Evolutionary conservation across 2,888 invertebrate species (phyloP).

Genomic region (Chelonus formosanus): DNA sequence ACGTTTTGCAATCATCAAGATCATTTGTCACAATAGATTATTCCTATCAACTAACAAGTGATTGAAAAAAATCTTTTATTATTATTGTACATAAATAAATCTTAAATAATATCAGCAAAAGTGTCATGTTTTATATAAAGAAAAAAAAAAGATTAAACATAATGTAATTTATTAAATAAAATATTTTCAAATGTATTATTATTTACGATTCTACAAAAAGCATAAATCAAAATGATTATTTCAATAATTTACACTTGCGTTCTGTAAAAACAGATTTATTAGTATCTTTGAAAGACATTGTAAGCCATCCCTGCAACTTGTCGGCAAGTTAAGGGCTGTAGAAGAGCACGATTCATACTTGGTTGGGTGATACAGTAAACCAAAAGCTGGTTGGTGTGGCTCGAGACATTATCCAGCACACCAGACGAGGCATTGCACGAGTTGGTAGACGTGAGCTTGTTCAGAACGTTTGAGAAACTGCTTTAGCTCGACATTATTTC

Average conservation of each 20-base stretch:
- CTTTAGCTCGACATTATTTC: constrained; percentile 39
- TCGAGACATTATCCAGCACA: constrained; percentile 36
- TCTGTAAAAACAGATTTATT: too few relatives aligned
- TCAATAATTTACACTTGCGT: neutral
- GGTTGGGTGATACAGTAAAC: constrained; percentile 31
- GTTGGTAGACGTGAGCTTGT: constrained; percentile 23
- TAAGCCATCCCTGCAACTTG: constrained; percentile 4
- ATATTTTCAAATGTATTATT: too few relatives aligned
- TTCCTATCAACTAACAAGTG: too few relatives aligned
- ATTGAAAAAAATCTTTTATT: too few relatives aligned
- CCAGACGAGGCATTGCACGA: constrained; percentile 25
- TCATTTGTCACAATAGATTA: constrained; percentile 40
- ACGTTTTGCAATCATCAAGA: constrained; percentile 47
- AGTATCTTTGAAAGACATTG: constrained; percentile 1
- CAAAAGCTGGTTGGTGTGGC: constrained; percentile 20
- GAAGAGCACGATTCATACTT: constrained; percentile 24
- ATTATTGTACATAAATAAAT: too few relatives aligned
- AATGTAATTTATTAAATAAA: neutral
- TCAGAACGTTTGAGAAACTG: constrained; percentile 40
- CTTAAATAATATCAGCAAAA: too few relatives aligned
- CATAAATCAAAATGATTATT: neutral
- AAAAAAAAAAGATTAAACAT: neutral
- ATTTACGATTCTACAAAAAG: too few relatives aligned
- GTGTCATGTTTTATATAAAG: too few relatives aligned
- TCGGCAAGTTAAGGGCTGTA: constrained; percentile 11